Evolutionary conservation across 1,140 invertebrate genomes (phyloP).

Genomic region (Drosophila bifasciata): DNA sequence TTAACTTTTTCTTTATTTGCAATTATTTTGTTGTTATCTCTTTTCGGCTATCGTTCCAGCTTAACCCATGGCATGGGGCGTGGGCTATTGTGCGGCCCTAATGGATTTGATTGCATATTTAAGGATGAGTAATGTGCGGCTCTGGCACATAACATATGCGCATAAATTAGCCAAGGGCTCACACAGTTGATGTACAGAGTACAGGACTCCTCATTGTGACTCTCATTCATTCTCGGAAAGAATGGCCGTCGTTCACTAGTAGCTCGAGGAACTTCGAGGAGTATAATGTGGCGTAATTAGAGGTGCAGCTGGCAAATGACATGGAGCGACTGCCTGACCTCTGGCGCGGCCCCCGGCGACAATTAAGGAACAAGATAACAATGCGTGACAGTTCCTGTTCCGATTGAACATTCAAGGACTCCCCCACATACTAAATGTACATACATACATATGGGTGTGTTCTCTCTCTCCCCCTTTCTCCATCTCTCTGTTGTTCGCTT

Average conservation of each 20-base stretch:
- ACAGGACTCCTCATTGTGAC: too few relatives aligned
- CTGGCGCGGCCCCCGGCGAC: not conserved
- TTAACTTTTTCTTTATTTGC: too few relatives aligned
- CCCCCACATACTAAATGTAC: too few relatives aligned
- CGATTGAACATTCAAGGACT: not conserved
- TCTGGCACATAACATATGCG: constrained; percentile 38
- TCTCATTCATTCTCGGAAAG: constrained; percentile 8
- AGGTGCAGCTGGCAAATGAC: constrained; percentile 39
- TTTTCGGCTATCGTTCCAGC: too few relatives aligned
- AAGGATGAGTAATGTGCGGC: constrained; percentile 37
- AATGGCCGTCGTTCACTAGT: constrained; percentile 7
- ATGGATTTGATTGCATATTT: constrained; percentile 53
- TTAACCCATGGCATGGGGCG: not conserved
- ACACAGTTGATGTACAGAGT: constrained; percentile 9
- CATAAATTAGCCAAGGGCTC: constrained; percentile 26
- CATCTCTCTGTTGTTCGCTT: not conserved
- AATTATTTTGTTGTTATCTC: too few relatives aligned
- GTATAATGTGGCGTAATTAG: constrained; percentile 41
- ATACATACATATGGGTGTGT: too few relatives aligned
- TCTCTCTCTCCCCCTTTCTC: not conserved
- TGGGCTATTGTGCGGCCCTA: constrained; percentile 37
- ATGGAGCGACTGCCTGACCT: not conserved
- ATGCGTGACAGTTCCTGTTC: constrained; percentile 22
- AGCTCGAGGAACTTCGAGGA: constrained; percentile 5
- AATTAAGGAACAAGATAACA: constrained; percentile 28